phyloP scores from a whole-genome alignment of 2,113 vertebrate species.

The Mustelus asterias region DNA sequence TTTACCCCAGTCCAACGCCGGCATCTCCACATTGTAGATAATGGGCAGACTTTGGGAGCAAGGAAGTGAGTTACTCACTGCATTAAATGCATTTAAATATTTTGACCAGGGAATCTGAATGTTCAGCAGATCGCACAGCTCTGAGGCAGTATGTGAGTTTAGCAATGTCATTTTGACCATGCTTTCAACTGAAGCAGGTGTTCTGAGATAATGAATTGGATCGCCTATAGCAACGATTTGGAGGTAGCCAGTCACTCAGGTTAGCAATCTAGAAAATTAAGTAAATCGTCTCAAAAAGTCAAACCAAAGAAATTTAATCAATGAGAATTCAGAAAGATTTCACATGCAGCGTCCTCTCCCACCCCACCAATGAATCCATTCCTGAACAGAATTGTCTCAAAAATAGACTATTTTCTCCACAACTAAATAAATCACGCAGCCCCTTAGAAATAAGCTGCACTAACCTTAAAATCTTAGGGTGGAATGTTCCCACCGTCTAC shows the following conservation, averaged over 20 bases:
- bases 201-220: conserved; percentile 44
- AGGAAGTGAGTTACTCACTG: no score
- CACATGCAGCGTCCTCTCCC: not conserved
- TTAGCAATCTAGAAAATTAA: no score
- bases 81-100: no score
- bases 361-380: not conserved
- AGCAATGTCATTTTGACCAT: not conserved
- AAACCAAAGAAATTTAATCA: no score
- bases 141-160: not conserved
- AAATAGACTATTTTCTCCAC: not conserved
- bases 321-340: no score
- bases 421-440: not conserved
- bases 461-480: not conserved
- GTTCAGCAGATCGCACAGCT: not conserved
- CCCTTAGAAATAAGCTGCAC: not conserved
- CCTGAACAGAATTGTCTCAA: not conserved
- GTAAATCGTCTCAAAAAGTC: no score
- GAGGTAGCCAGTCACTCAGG: no score
- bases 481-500: no score
- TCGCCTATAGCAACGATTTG: not conserved
- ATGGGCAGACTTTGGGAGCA: no score
- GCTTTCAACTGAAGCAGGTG: not conserved
- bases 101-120: no score
- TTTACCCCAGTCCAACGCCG: no score
- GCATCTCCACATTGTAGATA: no score